phyloP scores from a whole-genome alignment of 2,797 vertebrate genomes.

The Chrosomus eos region DNA sequence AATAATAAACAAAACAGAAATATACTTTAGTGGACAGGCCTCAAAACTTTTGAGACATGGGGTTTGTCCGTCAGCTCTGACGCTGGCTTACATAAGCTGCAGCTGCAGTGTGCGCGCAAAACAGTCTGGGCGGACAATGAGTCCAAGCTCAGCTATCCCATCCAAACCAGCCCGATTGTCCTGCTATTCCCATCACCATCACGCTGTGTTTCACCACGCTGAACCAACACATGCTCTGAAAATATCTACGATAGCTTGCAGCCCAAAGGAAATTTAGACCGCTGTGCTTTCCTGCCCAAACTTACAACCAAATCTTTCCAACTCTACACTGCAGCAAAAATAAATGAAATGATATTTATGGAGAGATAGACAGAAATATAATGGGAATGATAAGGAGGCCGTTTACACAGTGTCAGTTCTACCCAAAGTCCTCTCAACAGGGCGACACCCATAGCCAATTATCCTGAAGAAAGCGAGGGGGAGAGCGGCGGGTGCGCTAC shows the following conservation, averaged over 20 bases:
- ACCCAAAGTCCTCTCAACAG: conserved; percentile 26
- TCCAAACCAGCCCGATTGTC: conserved; percentile 23
- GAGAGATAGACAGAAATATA: conserved; percentile 20
- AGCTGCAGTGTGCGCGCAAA: conserved; percentile 38
- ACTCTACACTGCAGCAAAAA: conserved; percentile 3
- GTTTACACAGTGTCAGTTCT: conserved; percentile 13
- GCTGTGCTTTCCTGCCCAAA: conserved; percentile 14
- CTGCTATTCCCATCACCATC: conserved; percentile 38
- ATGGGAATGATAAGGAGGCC: conserved; percentile 37
- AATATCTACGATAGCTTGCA: background rate
- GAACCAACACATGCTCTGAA: conserved; percentile 1
- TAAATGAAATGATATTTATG: background rate
- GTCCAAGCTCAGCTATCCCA: conserved; percentile 23
- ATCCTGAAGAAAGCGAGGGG: conserved; percentile 44
- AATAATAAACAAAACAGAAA: conserved; percentile 46
- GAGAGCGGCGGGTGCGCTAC: conserved; percentile 57
- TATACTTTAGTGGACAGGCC: conserved; percentile 42
- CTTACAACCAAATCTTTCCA: conserved; percentile 36
- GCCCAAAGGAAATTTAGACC: conserved; percentile 5
- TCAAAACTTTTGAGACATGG: conserved; percentile 44
- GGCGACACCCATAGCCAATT: conserved; percentile 51
- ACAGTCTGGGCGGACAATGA: background rate
- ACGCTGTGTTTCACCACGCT: background rate
- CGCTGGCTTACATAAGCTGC: conserved; percentile 48
- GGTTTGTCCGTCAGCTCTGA: conserved; percentile 52